A percentile compares a stretch with the other conserved stretches of the same genome.
phyloP scores from a whole-genome alignment of 2,888 invertebrate genomes.

The Drosophila infuscata region DNA sequence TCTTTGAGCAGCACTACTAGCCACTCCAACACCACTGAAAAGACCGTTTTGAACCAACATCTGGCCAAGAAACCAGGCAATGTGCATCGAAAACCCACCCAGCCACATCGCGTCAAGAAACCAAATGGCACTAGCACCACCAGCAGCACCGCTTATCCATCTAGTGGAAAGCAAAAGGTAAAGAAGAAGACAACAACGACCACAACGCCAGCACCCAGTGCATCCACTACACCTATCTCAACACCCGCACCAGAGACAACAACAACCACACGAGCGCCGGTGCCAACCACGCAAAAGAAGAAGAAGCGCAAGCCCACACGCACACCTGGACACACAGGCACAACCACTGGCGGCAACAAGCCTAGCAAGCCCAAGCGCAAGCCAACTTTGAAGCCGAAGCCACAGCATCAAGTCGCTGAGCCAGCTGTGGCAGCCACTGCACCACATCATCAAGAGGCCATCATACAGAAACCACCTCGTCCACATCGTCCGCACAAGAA shows the following conservation, averaged over 20 bases:
- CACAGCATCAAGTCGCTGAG: constrained; percentile 30
- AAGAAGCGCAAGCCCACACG: constrained; percentile 82
- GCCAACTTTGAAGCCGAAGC: constrained; percentile 62
- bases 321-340: constrained; percentile 53
- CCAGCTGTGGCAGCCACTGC: constrained; percentile 40
- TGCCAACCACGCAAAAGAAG: constrained; percentile 66
- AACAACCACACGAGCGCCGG: constrained; percentile 31
- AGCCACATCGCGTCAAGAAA: constrained; percentile 76
- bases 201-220: constrained; percentile 28
- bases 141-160: constrained; percentile 42
- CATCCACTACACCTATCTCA: constrained; percentile 17
- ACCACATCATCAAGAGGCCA: constrained; percentile 48
- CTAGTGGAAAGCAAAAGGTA: constrained; percentile 72
- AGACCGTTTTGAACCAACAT: constrained; percentile 30
- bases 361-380: constrained; percentile 46
- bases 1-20: constrained; percentile 34
- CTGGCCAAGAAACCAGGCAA: constrained; percentile 67
- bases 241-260: constrained; percentile 40
- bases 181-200: constrained; percentile 73
- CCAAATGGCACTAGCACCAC: constrained; percentile 50
- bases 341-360: constrained; percentile 25
- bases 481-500: constrained; percentile 57
- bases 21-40: constrained; percentile 43
- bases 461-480: constrained; percentile 39
- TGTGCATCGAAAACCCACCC: constrained; percentile 64